These are phyloP conservation scores for Tragelaphus strepsiceros DNA, from an alignment of 2,113 vertebrate genomes.

Conservation along the genomic window DNA sequence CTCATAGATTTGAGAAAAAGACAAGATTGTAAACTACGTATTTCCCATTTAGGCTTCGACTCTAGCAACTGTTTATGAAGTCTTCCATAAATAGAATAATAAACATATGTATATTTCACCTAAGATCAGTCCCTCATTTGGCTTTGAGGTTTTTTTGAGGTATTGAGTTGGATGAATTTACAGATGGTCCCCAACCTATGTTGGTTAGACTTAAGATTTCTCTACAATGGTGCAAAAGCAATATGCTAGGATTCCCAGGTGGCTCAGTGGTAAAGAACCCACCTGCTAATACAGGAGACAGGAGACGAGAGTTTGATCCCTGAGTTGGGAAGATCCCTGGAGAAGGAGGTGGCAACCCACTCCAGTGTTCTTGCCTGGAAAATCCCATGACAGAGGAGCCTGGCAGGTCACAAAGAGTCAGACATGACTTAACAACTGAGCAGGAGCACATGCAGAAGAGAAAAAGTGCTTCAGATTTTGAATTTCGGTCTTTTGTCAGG, in stretches of 20 bases:
- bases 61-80: background rate
- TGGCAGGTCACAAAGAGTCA: background rate
- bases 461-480: background rate
- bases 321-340: background rate
- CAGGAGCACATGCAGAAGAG: background rate
- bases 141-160: background rate
- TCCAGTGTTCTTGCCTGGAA: background rate
- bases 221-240: background rate
- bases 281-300: background rate
- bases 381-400: background rate
- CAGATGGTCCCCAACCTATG: background rate
- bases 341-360: background rate
- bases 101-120: background rate
- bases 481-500: background rate
- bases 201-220: background rate
- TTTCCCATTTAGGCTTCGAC: background rate
- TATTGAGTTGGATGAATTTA: background rate
- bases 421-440: background rate
- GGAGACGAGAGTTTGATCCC: background rate
- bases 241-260: background rate
- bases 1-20: background rate
- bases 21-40: background rate
- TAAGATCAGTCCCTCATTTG: background rate
- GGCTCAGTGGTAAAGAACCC: background rate
- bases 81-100: background rate